phyloP scores from a whole-genome alignment of 2,888 invertebrate genomes.

The Deroplatys truncata region DNA sequence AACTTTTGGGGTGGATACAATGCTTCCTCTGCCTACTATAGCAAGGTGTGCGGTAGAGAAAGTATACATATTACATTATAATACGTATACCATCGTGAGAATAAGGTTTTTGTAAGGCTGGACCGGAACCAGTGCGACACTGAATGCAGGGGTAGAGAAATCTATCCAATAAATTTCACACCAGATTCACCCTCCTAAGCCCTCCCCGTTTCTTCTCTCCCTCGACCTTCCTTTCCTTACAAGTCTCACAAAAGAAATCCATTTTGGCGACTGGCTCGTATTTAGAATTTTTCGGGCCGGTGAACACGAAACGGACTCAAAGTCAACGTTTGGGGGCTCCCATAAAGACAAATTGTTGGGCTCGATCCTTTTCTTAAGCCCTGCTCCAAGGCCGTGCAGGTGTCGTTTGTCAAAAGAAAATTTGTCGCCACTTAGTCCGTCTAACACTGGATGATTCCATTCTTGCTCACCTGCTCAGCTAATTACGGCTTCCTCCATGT shows the following conservation, averaged over 20 bases:
- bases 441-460: no score
- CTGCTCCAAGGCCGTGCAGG: neutral
- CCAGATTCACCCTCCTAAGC: neutral
- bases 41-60: no score
- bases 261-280: neutral
- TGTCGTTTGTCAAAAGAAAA: neutral
- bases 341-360: neutral
- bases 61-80: no score
- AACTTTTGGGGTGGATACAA: no score
- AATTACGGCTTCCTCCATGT: no score
- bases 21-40: no score
- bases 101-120: no score
- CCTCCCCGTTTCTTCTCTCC: neutral
- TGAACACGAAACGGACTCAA: neutral
- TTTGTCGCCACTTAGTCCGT: neutral
- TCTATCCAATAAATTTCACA: conserved; percentile 13
- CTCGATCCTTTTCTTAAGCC: neutral
- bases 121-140: neutral
- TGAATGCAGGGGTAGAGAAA: neutral
- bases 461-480: no score
- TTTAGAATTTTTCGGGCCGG: conserved; percentile 4
- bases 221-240: neutral
- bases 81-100: no score
- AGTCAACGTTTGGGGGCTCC: neutral
- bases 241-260: conserved; percentile 4